Evolutionary conservation across 2,888 invertebrate genomes (phyloP).

Genomic region (Temnothorax rugatulus): DNA sequence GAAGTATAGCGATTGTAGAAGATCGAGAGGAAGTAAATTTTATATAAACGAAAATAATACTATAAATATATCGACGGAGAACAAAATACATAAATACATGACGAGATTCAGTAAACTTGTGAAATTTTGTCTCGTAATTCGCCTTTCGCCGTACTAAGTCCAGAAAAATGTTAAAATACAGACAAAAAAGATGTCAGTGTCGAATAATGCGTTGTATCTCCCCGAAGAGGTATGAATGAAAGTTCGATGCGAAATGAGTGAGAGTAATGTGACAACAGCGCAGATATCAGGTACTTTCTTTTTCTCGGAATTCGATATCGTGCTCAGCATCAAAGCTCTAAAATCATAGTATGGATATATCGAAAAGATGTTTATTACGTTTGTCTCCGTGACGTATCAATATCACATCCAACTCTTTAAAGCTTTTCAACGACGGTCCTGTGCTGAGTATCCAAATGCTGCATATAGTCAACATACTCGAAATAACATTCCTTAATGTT

Average conservation of each 20-base stretch:
- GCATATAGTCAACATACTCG: conserved; percentile 64
- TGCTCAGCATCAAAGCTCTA: conserved; percentile 68
- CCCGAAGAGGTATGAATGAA: conserved; percentile 2
- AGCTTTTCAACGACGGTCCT: conserved; percentile 71
- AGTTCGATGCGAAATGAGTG: conserved; percentile 58
- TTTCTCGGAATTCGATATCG: conserved; percentile 66
- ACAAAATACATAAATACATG: not conserved
- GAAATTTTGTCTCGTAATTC: conserved; percentile 8
- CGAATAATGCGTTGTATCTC: not conserved
- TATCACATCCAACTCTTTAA: conserved; percentile 75
- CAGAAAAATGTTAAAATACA: conserved; percentile 26
- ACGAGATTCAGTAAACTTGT: conserved; percentile 18
- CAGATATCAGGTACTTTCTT: conserved; percentile 72
- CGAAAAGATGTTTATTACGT: conserved; percentile 66
- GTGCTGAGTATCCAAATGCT: conserved; percentile 65
- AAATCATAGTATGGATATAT: conserved; percentile 63
- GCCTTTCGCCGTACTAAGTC: not conserved
- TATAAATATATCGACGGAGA: conserved; percentile 7
- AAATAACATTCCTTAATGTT: conserved; percentile 71
- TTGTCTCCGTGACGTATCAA: conserved; percentile 63
- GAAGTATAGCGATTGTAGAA: conserved; percentile 14
- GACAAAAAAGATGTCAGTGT: conserved; percentile 12
- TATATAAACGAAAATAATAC: not conserved
- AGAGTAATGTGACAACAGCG: conserved; percentile 64
- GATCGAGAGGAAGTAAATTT: conserved; percentile 5